Evolutionary conservation across 2,113 vertebrate genomes (phyloP), one percentile per base, ranked within the genome.

Genomic region (Dinomys branickii): DNA sequence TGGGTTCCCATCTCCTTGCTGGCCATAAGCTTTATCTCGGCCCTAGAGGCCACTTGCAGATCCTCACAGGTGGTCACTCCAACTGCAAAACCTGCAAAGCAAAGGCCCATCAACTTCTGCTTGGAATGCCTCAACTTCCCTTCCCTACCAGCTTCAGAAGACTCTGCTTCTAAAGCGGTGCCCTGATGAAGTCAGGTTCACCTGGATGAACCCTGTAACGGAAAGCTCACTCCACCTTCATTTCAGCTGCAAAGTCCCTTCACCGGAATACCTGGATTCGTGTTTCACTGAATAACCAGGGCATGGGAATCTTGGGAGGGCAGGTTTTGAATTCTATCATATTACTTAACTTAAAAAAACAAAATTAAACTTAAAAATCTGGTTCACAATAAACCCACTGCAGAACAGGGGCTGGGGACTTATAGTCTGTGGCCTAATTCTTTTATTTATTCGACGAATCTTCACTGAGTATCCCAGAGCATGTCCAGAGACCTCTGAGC

Each of bases 21-120:
- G n/a, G 20, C 52, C 41, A 7, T 41, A 17, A 9, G 81, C 59
- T 17, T 71, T 56, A 38, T 17, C 52, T 56, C 24, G 33, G 47
- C 38, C 88, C 33, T 71, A 5, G 41, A 58, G 59, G 38, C 35
- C 44, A 3, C n/a, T 75, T 41, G 44, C 22, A 11, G 13, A 20
- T 12, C 20, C 33, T 44, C 47, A 12, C 7, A 24, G 0, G 0
- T 9, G 28, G 65, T 11, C 12, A 4, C n/a, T 50, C 26, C n/a
- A 1, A 50, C 59, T 65, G n/a, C 54, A 81, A 63, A 82, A 33
- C 13, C 44, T 41, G 41, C 38, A 35, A 5, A 14, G 58, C 75
- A 30, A 24, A 28, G 41, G 20, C 17, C 5, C 26, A 38, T 56
- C 0, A 4, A 24, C n/a, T 10, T 59, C 54, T 69, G 35, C 44